These are phyloP conservation scores for Campaea margaritaria DNA, from an alignment of 2,888 invertebrate species.

Conservation along the genomic window DNA sequence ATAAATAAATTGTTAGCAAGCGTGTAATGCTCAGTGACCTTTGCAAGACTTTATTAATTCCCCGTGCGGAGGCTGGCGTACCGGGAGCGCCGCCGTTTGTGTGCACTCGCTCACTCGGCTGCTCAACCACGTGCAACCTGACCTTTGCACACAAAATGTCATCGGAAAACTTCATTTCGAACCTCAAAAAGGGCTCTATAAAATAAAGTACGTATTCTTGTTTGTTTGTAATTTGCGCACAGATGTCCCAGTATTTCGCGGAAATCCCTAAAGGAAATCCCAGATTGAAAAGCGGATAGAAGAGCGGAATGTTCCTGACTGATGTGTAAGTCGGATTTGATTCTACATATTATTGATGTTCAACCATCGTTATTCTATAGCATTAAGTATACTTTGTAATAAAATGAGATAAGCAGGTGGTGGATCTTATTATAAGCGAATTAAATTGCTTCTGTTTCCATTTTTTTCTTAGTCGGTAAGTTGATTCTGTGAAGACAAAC, in stretches of 20 bases:
- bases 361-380: background rate
- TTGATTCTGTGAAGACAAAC: too few species aligned
- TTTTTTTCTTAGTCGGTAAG: too few species aligned
- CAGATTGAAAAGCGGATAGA: conserved; percentile 14
- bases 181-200: conserved; percentile 19
- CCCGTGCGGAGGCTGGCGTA: conserved; percentile 30
- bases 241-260: conserved; percentile 12
- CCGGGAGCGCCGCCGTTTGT: conserved; percentile 25
- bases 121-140: conserved; percentile 42
- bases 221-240: background rate
- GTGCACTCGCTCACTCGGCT: conserved; percentile 22
- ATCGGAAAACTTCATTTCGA: conserved; percentile 44
- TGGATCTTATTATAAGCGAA: too few species aligned
- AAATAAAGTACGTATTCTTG: background rate
- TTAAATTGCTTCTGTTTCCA: too few species aligned
- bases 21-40: conserved; percentile 46
- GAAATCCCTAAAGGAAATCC: conserved; percentile 29
- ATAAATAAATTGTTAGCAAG: conserved; percentile 28
- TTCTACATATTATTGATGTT: conserved; percentile 2
- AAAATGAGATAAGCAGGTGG: too few species aligned
- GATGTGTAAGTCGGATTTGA: conserved; percentile 16
- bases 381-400: too few species aligned
- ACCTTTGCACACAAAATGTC: conserved; percentile 53
- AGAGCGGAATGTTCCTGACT: conserved; percentile 5
- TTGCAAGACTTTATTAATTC: conserved; percentile 45